Percentiles rank a stretch among this genome's conserved stretches.
Evolutionary conservation across 2,113 vertebrate genomes (phyloP).

Genomic region (Elephas maximus): DNA sequence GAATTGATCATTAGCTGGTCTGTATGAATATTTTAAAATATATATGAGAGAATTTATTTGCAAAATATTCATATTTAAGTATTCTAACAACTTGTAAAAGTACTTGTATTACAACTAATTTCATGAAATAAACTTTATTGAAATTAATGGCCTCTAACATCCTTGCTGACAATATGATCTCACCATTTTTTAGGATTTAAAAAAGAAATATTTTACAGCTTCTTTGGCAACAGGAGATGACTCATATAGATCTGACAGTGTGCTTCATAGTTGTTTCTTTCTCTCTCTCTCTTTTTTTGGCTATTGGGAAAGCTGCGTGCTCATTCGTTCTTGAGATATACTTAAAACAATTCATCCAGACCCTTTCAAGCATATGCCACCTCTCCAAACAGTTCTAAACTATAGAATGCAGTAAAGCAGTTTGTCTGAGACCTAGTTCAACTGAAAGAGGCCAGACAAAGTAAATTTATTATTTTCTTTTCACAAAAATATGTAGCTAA

Average conservation of each 20-base stretch:
- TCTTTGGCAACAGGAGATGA: conserved; percentile 38
- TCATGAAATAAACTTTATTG: conserved; percentile 11
- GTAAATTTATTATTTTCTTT: not conserved
- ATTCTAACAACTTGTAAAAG: not conserved
- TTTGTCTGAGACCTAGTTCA: not conserved
- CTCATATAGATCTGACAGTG: not conserved
- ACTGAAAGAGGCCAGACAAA: not conserved
- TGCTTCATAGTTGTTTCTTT: not conserved
- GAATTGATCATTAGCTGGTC: not conserved
- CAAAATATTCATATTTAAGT: not conserved
- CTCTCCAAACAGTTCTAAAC: not conserved
- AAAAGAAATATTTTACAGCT: conserved; percentile 43
- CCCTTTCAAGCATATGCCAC: not conserved
- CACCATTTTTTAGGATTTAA: conserved; percentile 12
- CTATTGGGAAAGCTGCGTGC: not conserved
- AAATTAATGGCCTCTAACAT: not conserved
- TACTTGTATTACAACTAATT: not conserved
- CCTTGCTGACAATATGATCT: not conserved
- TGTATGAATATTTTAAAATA: not conserved
- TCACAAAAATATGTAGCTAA: not conserved
- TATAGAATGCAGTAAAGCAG: not conserved
- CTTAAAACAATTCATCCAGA: not conserved
- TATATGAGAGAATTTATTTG: not conserved
- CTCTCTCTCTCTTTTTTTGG: not conserved
- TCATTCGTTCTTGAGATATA: conserved; percentile 19